A percentile compares a stretch with the other conserved stretches of the same genome.
phyloP scores from a whole-genome alignment of 2,113 vertebrate genomes.

The Pungitius pungitius region DNA sequence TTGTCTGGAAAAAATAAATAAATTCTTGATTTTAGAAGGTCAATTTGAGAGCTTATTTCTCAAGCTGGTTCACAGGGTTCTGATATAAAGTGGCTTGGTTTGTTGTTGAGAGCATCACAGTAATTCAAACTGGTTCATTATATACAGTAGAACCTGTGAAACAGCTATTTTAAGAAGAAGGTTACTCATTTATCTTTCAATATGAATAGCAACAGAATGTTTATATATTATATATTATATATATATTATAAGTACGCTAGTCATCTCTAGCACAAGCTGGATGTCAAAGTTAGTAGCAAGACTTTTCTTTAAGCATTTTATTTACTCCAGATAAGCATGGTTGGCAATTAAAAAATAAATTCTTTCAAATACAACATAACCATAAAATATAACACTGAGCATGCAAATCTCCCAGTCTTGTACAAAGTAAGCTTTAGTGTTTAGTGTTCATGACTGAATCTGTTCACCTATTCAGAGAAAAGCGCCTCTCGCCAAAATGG shows the following conservation, averaged over 20 bases:
- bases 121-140: neutral
- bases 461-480: conserved; percentile 26
- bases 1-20: neutral
- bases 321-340: too few relatives aligned
- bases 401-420: conserved; percentile 13
- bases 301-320: neutral
- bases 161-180: neutral
- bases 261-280: neutral
- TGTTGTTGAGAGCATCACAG: neutral
- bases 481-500: too few relatives aligned
- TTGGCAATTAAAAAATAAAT: too few relatives aligned
- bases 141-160: neutral
- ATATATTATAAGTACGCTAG: neutral
- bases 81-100: neutral
- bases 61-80: neutral
- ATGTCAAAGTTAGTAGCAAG: neutral
- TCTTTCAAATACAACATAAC: too few relatives aligned
- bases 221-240: too few relatives aligned
- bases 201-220: neutral
- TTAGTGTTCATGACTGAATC: conserved; percentile 38
- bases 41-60: neutral
- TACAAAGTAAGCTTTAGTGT: conserved; percentile 23
- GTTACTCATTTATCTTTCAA: neutral
- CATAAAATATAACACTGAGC: neutral
- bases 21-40: neutral